Base-by-base conservation (phyloP, 1,140 invertebrate species). In the Brachionus plicatilis region DNA sequence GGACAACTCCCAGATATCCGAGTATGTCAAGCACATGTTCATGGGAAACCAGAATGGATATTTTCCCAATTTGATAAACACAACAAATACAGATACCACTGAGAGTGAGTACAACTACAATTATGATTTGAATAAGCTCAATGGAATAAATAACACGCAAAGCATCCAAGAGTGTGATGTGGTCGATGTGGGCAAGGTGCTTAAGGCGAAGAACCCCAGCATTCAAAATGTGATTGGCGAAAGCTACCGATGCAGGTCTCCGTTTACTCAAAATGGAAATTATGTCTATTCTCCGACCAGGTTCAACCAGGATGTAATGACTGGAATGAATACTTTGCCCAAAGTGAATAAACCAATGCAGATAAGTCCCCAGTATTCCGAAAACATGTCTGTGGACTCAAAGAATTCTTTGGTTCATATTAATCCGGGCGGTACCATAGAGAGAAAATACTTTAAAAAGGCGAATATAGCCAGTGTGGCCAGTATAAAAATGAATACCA, bases 31-130 rank as follows among this genome's bases (percentile, higher is more conserved):
- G 17, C 68, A 72, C 37, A 72, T 72, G 37, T 72, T 72, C 68
- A 11, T 72, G 8, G 43, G 43, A 43, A 75, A 75, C n/a, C 70
- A 75, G 33, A 76, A 76, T 33, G 17, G 37, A 12, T 72, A 45
- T 11, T 72, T 72, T 72, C 33, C 29, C 11, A 72, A 43, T 45
- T 43, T 72, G n/a, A 72, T 72, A 17, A 72, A 72, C 37, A 72
- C 68, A 20, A 72, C 68, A n/a, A 72, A 72, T 20, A 76, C 72
- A 27, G 72, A 50, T 50, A 76, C 41, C 1, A 76, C 72, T 14
- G 72, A 76, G 27, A 76, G 72, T 27, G 72, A 76, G 27, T 76
- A 76, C 11, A 76, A 76, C 43, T 76, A 76, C 9, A 76, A 76
- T 29, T 76, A 76, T 50, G 72, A 76, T 29, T 76, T 76, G 43